Base-by-base conservation (phyloP, 2,113 vertebrate genomes). In the Mesocricetus auratus region DNA sequence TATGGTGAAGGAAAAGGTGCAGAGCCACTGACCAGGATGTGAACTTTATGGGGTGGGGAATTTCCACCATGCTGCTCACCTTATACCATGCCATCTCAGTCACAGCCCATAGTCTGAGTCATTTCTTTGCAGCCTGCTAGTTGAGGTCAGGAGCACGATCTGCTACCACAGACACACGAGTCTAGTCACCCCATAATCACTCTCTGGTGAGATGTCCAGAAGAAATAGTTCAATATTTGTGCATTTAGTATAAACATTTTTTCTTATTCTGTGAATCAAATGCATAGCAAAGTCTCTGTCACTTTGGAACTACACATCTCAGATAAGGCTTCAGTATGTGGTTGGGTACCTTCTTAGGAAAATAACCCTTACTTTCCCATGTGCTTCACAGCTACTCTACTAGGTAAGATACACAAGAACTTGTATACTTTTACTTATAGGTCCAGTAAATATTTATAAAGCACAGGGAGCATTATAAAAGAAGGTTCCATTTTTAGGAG, bases 371-470 rank as follows among this genome's bases (percentile, higher is more conserved):
- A 68, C 60, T 92, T 89, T 47, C 73, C 85, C 94, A 24, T 13
- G 29, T 77, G 86, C 93, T 93, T 86, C 68, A 81, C 64, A 24
- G 78, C 60, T 93, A 56, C 62, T 88, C 74, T 58, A 87, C 81
- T 50, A 50, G 64, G 50, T 26, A 96, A 95, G 89, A 96, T 50
- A 96, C 95, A 93, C 56, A 94, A 94, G 89, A 93, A 96, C 90
- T 97, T 93, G 91, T 81, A 77, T 91, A 77, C 58, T 94, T 97
- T 96, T 93, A 91, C 83, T 71, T 94, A 88, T 81, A 93, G 90
- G 77, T 64, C 58, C 53, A 92, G 95, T 90, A 97, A 97, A 96
- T 96, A 97, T 96, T 96, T 97, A 78, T 96, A 96, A 97, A 96
- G 39, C 50, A 92, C 50, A 96, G 22, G 92, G 68, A 95, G 10